Percentiles rank a stretch among this genome's conserved stretches.
Conservation (phyloP, 2,888 invertebrate genomes). For the Leucophenga montana region DNA sequence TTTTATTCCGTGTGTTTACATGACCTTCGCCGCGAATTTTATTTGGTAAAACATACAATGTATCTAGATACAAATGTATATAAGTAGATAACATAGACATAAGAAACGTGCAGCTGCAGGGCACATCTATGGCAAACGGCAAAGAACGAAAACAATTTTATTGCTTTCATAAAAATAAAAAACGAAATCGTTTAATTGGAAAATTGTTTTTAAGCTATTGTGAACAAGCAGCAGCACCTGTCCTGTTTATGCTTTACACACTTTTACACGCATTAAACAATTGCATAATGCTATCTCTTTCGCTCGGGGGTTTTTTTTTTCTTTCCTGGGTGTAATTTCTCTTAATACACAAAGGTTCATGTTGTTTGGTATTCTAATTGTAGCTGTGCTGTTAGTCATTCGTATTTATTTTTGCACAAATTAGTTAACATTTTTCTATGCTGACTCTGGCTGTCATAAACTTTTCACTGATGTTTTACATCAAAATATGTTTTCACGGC, state of each 20-base stretch:
- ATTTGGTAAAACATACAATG: conserved; percentile 16
- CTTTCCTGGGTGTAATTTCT: too few relatives aligned
- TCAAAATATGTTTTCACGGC: not conserved
- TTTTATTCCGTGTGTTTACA: conserved; percentile 53
- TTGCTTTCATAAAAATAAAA: conserved; percentile 58
- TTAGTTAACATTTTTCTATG: too few relatives aligned
- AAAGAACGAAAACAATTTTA: conserved; percentile 49
- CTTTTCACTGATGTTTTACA: not conserved
- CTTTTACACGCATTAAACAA: too few relatives aligned
- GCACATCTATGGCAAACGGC: too few relatives aligned
- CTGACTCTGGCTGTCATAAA: conserved; percentile 5
- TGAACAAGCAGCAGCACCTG: not conserved
- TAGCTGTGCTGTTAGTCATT: too few relatives aligned
- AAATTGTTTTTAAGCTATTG: conserved; percentile 68
- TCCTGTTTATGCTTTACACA: too few relatives aligned
- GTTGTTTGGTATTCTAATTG: not conserved
- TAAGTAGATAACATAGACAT: not conserved
- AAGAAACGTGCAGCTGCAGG: conserved; percentile 8
- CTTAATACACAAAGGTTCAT: too few relatives aligned
- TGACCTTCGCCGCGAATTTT: conserved; percentile 59
- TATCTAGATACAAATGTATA: not conserved
- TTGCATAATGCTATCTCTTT: too few relatives aligned
- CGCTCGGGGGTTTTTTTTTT: too few relatives aligned
- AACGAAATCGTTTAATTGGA: conserved; percentile 58
- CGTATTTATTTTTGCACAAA: too few relatives aligned